phyloP scores from a whole-genome alignment of 2,113 vertebrate genomes.

The Istiophorus platypterus region DNA sequence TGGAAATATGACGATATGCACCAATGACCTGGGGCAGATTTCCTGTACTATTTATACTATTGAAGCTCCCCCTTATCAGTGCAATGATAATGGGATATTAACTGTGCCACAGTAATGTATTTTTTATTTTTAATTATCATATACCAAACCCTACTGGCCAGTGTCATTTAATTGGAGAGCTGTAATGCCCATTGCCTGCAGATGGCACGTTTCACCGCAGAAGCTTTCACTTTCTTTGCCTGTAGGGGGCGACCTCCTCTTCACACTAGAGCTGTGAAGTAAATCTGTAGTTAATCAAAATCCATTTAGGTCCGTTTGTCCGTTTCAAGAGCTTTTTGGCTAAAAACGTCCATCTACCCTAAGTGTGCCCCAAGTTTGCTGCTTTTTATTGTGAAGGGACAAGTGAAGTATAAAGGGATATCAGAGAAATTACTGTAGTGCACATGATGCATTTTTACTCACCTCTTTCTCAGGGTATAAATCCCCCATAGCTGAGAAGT shows the following conservation, averaged over 20 bases:
- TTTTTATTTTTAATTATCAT: too few relatives aligned
- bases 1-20: not conserved
- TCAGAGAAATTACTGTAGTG: conserved; percentile 23
- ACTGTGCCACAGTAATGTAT: too few relatives aligned
- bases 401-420: conserved; percentile 5
- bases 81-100: not conserved
- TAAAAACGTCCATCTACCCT: conserved; percentile 11
- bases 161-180: too few relatives aligned
- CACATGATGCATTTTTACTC: not conserved
- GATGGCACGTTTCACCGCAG: not conserved
- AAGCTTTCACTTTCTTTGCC: not conserved
- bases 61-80: too few relatives aligned
- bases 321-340: not conserved
- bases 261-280: not conserved
- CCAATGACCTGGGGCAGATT: not conserved
- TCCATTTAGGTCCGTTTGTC: not conserved
- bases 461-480: conserved; percentile 21
- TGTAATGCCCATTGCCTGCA: not conserved
- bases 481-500: not conserved
- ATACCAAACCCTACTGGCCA: too few relatives aligned
- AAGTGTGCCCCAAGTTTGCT: conserved; percentile 35
- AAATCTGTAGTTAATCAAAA: not conserved
- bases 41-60: not conserved
- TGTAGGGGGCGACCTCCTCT: conserved; percentile 5
- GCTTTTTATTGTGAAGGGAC: conserved; percentile 5